Evolutionary conservation across 2,888 invertebrate species (phyloP).

Genomic region (Chouioia cunea): DNA sequence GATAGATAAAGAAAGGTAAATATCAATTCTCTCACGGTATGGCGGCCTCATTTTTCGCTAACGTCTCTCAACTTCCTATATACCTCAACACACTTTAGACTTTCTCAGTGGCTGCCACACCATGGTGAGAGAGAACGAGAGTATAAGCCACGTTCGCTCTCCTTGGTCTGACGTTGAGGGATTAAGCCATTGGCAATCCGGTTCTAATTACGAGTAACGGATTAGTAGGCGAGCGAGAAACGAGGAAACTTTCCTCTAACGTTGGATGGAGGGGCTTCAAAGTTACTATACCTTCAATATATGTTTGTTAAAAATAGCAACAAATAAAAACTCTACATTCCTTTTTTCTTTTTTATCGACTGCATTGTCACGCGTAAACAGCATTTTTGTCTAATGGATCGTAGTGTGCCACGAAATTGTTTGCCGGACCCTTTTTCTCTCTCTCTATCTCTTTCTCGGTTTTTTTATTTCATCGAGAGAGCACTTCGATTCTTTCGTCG

Average conservation of each 20-base stretch:
- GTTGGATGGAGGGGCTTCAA: no score
- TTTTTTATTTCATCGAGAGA: no score
- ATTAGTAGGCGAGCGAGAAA: conserved; percentile 58
- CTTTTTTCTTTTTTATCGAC: no score
- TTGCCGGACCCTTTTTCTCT: conserved; percentile 50
- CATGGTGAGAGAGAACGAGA: no score
- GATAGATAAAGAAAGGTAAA: no score
- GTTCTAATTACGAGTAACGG: conserved; percentile 67
- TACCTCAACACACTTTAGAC: conserved; percentile 14
- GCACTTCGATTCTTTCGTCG: no score
- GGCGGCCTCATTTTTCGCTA: background rate
- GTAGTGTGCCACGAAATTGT: conserved; percentile 58
- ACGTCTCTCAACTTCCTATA: conserved; percentile 2
- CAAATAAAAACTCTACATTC: no score
- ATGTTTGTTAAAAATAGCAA: conserved; percentile 46
- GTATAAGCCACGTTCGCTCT: conserved; percentile 14
- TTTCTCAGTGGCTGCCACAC: background rate
- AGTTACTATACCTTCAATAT: no score
- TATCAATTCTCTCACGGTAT: no score
- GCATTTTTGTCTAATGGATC: conserved; percentile 64
- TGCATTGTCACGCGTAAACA: background rate
- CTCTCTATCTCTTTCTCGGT: no score
- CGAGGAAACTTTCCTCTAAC: conserved; percentile 25
- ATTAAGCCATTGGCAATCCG: conserved; percentile 68
- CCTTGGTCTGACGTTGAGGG: conserved; percentile 62